Base-by-base conservation (phyloP, 2,113 vertebrate genomes). In the Tupaia chinensis region DNA sequence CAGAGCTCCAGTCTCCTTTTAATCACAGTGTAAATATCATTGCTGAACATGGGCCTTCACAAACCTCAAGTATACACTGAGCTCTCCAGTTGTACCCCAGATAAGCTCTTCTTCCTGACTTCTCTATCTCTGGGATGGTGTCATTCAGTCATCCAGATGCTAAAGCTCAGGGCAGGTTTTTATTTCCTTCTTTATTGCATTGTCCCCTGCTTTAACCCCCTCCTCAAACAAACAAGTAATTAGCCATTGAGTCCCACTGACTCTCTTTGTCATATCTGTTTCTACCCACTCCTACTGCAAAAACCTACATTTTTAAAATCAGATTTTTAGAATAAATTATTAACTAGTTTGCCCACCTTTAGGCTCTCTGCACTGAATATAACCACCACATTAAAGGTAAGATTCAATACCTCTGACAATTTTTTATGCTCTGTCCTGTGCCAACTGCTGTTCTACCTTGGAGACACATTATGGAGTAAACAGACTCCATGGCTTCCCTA, bases 291-390 rank as follows among this genome's bases (percentile, higher is more conserved):
- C 8, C 13, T 81, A 23, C 4, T 72, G 27, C 23, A 53, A 90
- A 15, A 25, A 95, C 78, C 25, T 63, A 58, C 61, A 53, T 65
- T 93, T 80, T 29, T 60, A 84, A 92, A 87, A 74, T 12, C 78
- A 81, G 34, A 69, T 72, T 95, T 95, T 95, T 44, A 4, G 58
- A 60, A 91, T 79, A 83, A 22, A 32, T 60, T 86, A 93, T n/a
- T 60, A 25, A 53, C 13, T 25, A 65, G 11, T 72, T 16, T 87
- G 80, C 10, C 8, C 20, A 68, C 8, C 4, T 65, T 80, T 73
- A 92, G 83, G 17, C 14, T 74, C 60, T 82, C 69, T 53, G 20
- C 5, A 25, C 2, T 95, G 17, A 32, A 60, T 3, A 58, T 1
- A 83, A 63, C 7, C 29, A 53, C 56, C 56, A 65, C 13, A 63